Evolutionary conservation across 2,888 invertebrate genomes (phyloP).

Genomic region (Chrysolina oricalcia): DNA sequence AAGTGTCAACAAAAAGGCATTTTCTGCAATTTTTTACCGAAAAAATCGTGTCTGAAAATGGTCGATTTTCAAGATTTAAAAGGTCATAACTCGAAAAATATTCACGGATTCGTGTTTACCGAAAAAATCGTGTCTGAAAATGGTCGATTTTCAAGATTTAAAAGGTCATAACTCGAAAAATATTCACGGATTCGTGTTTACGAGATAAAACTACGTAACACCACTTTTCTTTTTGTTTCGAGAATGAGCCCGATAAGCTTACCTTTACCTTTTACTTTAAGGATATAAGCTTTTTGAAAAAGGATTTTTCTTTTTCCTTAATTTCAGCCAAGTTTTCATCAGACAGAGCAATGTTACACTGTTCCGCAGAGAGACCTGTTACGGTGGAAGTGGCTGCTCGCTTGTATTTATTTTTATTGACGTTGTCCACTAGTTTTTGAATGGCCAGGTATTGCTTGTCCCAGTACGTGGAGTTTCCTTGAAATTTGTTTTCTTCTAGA

Average conservation of each 20-base stretch:
- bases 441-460: constrained; percentile 80
- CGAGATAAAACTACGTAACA: too few species aligned
- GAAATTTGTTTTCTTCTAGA: constrained; percentile 75
- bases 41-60: too few species aligned
- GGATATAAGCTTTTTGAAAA: constrained; percentile 72
- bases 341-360: constrained; percentile 83
- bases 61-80: too few species aligned
- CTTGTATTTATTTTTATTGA: constrained; percentile 80
- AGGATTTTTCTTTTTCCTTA: constrained; percentile 76
- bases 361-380: constrained; percentile 82
- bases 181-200: too few species aligned
- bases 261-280: constrained; percentile 16
- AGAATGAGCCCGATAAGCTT: too few species aligned
- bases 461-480: constrained; percentile 78
- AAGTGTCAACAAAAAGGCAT: too few species aligned
- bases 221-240: not conserved
- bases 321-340: constrained; percentile 81
- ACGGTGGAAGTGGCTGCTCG: constrained; percentile 77
- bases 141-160: too few species aligned
- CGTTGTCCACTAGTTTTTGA: constrained; percentile 81
- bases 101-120: too few species aligned
- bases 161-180: too few species aligned
- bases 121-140: too few species aligned
- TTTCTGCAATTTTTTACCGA: too few species aligned
- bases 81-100: too few species aligned